Percentiles rank a stretch among this genome's conserved stretches.
phyloP scores from a whole-genome alignment of 2,888 invertebrate species.

The Drosophila melanosoma region DNA sequence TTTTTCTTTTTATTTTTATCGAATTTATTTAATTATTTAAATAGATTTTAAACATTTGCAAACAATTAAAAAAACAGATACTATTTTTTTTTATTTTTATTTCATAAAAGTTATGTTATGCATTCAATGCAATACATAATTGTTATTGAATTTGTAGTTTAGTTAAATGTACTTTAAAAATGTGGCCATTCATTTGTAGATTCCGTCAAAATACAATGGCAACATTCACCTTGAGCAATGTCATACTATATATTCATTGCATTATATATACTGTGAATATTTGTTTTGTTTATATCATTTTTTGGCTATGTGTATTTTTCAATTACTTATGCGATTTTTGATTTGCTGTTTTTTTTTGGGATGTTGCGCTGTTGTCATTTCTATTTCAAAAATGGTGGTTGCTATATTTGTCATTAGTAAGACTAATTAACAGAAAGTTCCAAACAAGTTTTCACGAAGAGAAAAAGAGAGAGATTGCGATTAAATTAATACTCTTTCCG shows the following conservation, averaged over 20 bases:
- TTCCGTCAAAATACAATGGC: conserved; percentile 59
- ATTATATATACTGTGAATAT: conserved; percentile 39
- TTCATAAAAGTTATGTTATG: not conserved
- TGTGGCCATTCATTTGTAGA: conserved; percentile 52
- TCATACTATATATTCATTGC: conserved; percentile 49
- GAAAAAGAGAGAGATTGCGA: not conserved
- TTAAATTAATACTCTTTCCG: not conserved
- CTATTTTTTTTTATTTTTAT: not conserved
- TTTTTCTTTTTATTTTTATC: not conserved
- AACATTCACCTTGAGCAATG: conserved; percentile 61
- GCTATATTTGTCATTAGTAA: conserved; percentile 11
- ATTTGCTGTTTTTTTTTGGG: conserved; percentile 12
- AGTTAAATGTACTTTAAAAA: not conserved
- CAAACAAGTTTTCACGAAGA: conserved; percentile 17
- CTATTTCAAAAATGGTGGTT: conserved; percentile 30
- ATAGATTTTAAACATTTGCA: not conserved
- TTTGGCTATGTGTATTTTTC: conserved; percentile 13
- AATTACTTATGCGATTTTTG: conserved; percentile 41
- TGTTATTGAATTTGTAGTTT: not conserved
- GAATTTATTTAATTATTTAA: not conserved
- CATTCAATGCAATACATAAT: not conserved
- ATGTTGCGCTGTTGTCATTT: conserved; percentile 42
- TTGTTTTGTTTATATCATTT: conserved; percentile 29
- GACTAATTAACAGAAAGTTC: conserved; percentile 30
- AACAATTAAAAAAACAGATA: not conserved